Base-by-base conservation (phyloP, 2,113 vertebrate genomes). In the Thryonomys swinderianus region DNA sequence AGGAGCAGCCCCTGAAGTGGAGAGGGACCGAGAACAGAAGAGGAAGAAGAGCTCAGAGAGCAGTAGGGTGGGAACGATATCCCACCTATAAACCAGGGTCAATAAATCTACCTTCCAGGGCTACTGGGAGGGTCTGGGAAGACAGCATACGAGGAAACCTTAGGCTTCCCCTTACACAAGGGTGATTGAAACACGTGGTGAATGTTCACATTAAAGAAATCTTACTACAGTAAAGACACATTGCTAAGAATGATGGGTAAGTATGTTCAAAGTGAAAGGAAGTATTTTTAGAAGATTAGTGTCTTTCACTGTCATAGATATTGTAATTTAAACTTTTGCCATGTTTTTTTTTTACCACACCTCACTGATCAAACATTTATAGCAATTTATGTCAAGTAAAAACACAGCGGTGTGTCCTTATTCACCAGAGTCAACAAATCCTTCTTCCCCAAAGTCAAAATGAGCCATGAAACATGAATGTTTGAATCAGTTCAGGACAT, bases 1-100 rank as follows among this genome's bases (percentile, higher is more conserved):
- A 99, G 98, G n/a, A 99, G 98, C 95, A 99, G 98, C 4, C 98
- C 99, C 99, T 99, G 96, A 83, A 94, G 69, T 3, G 4, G 30
- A 94, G 76, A 67, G 57, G 57, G 86, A 83, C 27, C 30, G 7
- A 48, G 71, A 81, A 21, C 71, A 48, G 93, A 82, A 30, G 40
- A 66, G 61, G 32, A 32, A 51, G 17, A 40, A 55, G 11, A 62
- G 73, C 51, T 45, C 59, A 40, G 40, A 67, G 3, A 67, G 82
- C 23, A 42, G 25, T 34, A 66, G 14, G 67, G 14, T 18, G 67
- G 61, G 40, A 27, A 13, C 18, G 5, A 40, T 16, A 30, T 86
- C 59, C 34, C 20, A n/a, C 23, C 53, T 55, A 48, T 57, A 62
- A 97, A 87, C 34, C 14, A 7, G 34, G n/a, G 48, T 10, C n/a